Conservation (phyloP, 2,113 vertebrate genomes). For the Lynx canadensis region DNA sequence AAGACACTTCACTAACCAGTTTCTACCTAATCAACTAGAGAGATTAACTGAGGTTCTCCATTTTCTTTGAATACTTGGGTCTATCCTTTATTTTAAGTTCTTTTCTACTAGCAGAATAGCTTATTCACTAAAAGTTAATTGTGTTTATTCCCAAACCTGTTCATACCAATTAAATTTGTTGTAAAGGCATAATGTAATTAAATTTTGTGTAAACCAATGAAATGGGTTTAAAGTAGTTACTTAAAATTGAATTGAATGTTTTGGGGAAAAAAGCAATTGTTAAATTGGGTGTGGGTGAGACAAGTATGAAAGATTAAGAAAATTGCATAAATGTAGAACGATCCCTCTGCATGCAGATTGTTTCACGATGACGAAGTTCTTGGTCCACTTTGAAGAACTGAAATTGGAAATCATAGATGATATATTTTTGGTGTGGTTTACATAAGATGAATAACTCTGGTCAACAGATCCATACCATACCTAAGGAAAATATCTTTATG, state of each 20-base stretch:
- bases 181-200: not conserved
- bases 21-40: not conserved
- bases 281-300: not conserved
- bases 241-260: not conserved
- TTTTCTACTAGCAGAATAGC: not conserved
- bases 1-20: not conserved
- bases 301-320: not conserved
- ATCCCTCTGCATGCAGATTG: not conserved
- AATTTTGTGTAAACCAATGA: constrained; percentile 6
- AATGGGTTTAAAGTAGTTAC: not conserved
- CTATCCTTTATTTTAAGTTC: not conserved
- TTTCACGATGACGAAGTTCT: not conserved
- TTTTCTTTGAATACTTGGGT: constrained; percentile 14
- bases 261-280: not conserved
- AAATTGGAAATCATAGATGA: not conserved
- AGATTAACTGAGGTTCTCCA: not conserved
- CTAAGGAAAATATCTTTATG: not conserved
- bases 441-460: not conserved
- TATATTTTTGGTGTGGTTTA: not conserved
- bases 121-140: not conserved
- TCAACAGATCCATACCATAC: not conserved
- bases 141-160: constrained; percentile 6
- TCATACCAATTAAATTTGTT: constrained; percentile 23
- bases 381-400: not conserved
- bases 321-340: not conserved